phyloP scores from a whole-genome alignment of 1,140 invertebrate genomes.

The Pararge aegeria region DNA sequence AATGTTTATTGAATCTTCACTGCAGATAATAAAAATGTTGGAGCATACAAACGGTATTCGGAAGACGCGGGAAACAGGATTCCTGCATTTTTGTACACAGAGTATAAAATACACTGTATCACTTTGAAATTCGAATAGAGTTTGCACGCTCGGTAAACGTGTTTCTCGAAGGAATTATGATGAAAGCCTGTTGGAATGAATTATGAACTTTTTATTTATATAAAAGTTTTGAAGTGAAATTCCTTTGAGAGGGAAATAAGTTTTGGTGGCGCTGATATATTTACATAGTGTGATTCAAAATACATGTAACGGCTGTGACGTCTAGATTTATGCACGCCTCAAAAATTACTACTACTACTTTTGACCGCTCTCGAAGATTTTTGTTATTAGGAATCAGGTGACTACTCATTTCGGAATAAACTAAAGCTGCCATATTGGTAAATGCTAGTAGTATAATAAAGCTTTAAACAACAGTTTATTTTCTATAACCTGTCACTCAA shows the following conservation, averaged over 20 bases:
- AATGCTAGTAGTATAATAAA: no score
- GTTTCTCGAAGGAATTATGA: constrained; percentile 6
- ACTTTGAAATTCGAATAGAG: constrained; percentile 19
- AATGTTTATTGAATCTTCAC: background rate
- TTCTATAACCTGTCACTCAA: no score
- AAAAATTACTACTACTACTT: no score
- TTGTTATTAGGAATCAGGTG: constrained; percentile 42
- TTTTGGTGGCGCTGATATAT: no score
- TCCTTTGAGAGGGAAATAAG: background rate
- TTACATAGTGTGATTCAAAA: no score
- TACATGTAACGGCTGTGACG: no score
- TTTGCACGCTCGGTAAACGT: constrained; percentile 13
- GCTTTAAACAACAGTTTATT: no score
- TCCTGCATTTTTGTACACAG: background rate
- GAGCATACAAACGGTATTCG: constrained; percentile 6
- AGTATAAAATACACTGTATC: constrained; percentile 5
- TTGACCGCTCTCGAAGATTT: constrained; percentile 49
- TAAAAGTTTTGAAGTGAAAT: background rate
- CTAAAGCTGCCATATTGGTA: constrained; percentile 76
- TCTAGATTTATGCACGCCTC: no score
- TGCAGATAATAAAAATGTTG: background rate
- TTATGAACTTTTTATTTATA: background rate
- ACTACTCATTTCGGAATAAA: constrained; percentile 48
- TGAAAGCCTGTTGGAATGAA: constrained; percentile 8
- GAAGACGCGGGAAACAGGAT: background rate